A percentile compares a stretch with the other conserved stretches of the same genome.
phyloP scores from a whole-genome alignment of 2,797 vertebrate species.

The Gallinago solitaria region DNA sequence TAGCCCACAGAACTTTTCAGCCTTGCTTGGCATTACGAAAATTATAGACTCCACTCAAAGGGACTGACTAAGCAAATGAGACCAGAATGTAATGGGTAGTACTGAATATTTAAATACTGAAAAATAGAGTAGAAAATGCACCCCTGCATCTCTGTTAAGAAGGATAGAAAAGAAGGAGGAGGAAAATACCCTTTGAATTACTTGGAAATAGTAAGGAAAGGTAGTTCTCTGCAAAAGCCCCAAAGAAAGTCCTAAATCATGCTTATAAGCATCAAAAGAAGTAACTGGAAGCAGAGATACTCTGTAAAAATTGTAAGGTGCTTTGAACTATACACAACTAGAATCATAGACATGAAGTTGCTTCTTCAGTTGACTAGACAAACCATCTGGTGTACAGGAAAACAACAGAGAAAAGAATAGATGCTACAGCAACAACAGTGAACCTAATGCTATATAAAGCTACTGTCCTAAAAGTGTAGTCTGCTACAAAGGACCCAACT shows the following conservation, averaged over 20 bases:
- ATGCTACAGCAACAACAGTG: neutral
- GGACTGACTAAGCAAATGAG: slow-evolving; percentile 30
- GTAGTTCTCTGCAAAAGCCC: neutral
- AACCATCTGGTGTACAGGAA: neutral
- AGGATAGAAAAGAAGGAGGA: neutral
- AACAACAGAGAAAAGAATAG: neutral
- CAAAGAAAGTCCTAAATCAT: neutral
- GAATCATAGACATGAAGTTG: neutral
- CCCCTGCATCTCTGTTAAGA: neutral
- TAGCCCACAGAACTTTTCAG: slow-evolving; percentile 15
- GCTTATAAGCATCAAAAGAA: neutral
- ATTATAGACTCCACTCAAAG: slow-evolving; percentile 11
- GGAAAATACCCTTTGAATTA: neutral
- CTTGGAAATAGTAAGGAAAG: neutral
- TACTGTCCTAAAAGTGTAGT: neutral
- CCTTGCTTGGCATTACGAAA: neutral
- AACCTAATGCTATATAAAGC: neutral
- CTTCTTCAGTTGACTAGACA: neutral
- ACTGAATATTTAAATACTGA: neutral
- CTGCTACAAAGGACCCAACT: neutral
- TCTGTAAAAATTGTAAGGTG: neutral
- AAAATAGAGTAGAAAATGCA: neutral
- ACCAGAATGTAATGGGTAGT: neutral
- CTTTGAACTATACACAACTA: neutral
- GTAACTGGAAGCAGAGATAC: neutral